phyloP scores from a whole-genome alignment of 2,797 vertebrate genomes.

The Oophaga sylvatica region DNA sequence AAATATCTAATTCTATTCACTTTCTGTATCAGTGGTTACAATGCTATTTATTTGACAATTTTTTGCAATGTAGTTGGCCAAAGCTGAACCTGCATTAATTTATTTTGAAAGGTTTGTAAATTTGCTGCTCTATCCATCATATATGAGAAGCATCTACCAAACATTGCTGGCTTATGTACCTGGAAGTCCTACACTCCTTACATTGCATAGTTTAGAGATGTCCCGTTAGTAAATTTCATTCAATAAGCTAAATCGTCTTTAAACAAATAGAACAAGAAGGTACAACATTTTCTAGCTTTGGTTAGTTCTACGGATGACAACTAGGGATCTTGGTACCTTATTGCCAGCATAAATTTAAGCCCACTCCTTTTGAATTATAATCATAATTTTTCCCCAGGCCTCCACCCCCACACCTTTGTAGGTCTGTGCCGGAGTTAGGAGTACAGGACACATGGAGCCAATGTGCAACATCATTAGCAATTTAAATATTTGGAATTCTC shows the following conservation, averaged over 20 bases:
- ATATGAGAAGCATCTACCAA: background rate
- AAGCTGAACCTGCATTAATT: too few species aligned
- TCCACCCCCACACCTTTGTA: constrained; percentile 58
- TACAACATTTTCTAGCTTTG: background rate
- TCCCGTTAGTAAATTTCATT: background rate
- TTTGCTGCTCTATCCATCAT: background rate
- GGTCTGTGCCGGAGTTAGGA: constrained; percentile 45
- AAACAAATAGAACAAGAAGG: background rate
- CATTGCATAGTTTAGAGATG: background rate
- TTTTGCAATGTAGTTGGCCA: too few species aligned
- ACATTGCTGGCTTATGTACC: too few species aligned
- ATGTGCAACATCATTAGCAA: constrained; percentile 56
- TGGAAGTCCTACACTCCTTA: background rate
- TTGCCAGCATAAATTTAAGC: constrained; percentile 23
- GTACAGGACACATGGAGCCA: constrained; percentile 50
- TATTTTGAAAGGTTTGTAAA: background rate
- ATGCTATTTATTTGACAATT: too few species aligned
- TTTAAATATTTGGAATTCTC: constrained; percentile 62
- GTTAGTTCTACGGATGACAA: background rate
- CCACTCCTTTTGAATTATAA: constrained; percentile 35
- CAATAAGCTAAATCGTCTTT: background rate
- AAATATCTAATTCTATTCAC: too few species aligned
- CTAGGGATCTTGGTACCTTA: background rate
- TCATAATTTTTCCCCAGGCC: constrained; percentile 44
- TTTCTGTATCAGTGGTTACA: too few species aligned